Evolutionary conservation across 2,113 vertebrate genomes (phyloP).

Genomic region (Holacanthus passer): DNA sequence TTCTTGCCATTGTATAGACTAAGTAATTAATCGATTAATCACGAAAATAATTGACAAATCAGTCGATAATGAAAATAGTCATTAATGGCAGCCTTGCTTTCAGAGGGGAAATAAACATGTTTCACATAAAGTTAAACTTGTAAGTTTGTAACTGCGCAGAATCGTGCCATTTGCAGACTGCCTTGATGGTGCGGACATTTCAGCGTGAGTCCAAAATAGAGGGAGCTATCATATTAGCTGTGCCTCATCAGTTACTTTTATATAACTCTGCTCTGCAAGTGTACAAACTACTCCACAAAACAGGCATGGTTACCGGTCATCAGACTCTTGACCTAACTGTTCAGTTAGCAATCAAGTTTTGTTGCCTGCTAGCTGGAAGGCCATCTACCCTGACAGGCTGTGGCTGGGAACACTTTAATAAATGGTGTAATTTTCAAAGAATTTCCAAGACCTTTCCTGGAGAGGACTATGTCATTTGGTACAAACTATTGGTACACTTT

Average conservation of each 20-base stretch:
- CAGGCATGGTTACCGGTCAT: background rate
- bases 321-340: background rate
- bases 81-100: no score
- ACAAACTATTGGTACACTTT: background rate
- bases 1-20: no score
- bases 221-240: background rate
- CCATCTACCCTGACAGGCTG: background rate
- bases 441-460: background rate
- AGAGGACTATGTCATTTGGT: background rate
- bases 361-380: background rate
- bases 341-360: background rate
- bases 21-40: no score
- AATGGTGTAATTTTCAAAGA: background rate
- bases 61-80: no score
- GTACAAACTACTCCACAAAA: background rate
- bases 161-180: background rate
- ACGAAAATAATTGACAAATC: no score
- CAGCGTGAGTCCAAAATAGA: background rate
- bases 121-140: background rate
- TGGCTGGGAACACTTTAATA: background rate
- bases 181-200: background rate
- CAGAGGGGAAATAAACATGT: background rate
- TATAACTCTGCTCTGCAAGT: background rate
- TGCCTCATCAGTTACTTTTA: background rate
- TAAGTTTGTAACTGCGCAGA: background rate